Base-by-base conservation (phyloP, 2,888 invertebrate genomes). In the Hemistola chrysoprasaria region DNA sequence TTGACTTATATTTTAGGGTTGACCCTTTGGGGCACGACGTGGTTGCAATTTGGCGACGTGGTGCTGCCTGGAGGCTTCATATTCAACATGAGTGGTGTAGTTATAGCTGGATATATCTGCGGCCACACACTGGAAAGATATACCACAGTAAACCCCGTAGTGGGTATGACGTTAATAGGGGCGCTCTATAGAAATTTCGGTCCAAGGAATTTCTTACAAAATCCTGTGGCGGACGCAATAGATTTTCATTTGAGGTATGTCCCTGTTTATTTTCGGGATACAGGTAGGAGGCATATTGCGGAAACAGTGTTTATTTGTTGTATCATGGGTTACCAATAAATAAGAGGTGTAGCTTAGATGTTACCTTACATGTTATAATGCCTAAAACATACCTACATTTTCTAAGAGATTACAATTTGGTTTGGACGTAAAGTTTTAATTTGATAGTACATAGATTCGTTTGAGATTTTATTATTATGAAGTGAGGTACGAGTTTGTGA, bases 211-310 rank as follows among this genome's bases (percentile, higher is more conserved):
- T 78, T 79, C 50, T 62, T 87, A 47, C 70, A 78, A 29, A 64
- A 78, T 50, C 65, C 78, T 22, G 43, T 59, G 20, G 84, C 84
- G 29, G 63, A 85, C 51, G 42, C 57, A 27, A 71, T 88, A 48
- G 87, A 88, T 64, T 85, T 63, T 60, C 86, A 87, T 71, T 76
- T 88, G 56, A 83, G 87, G 88, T 88, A 63, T 42, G 51, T 53
- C 34, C 40, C 34, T 40, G 29, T 48, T 46, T 52, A 50, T 48
- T 46, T 45, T 48, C 41, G 31, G 25, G 28, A 38, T 39, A 36
- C 46, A 48, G 46, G 58, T 59, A 43, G 51, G 47, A 43, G 51
- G 47, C 50, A 51, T 50, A 39, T 50, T 32, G 38, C 40, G 38
- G 47, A 47, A 59, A 47, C 40, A 31, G 38, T 44, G 38, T 30